These are phyloP conservation scores for Heteronetta atricapilla DNA, from an alignment of 2,113 vertebrate genomes.

Conservation along the genomic window DNA sequence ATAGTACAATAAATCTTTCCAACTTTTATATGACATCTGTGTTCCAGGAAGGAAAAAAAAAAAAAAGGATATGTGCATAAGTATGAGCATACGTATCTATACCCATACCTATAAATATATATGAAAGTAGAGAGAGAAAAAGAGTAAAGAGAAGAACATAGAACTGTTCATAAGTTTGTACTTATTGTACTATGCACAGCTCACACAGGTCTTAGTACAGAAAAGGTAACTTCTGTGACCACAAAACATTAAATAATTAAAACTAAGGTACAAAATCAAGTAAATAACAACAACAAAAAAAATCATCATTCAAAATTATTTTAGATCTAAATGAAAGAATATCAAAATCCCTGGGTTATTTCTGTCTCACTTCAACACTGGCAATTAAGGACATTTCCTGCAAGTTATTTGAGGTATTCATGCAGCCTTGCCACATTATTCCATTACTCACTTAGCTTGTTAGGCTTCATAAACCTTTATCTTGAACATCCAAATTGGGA, in stretches of 20 bases:
- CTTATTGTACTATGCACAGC: background rate
- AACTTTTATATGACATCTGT: background rate
- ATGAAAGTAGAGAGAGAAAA: background rate
- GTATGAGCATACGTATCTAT: background rate
- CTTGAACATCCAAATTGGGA: background rate
- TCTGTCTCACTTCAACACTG: background rate
- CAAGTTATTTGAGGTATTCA: background rate
- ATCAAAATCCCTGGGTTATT: background rate
- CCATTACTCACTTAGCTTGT: constrained; percentile 16
- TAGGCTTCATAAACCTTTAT: constrained; percentile 22
- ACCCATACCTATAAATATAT: background rate
- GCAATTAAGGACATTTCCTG: background rate
- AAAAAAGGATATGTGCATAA: background rate
- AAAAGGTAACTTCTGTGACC: background rate
- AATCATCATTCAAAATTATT: background rate
- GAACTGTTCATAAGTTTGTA: background rate
- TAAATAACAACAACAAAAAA: background rate
- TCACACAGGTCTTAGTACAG: background rate
- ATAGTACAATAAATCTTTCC: background rate
- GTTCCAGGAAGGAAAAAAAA: background rate
- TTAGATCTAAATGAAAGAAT: background rate
- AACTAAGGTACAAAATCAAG: background rate
- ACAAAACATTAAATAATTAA: background rate
- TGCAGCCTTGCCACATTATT: background rate
- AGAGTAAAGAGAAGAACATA: background rate